Conservation (phyloP, 2,888 invertebrate species). For the Cenopis cana region DNA sequence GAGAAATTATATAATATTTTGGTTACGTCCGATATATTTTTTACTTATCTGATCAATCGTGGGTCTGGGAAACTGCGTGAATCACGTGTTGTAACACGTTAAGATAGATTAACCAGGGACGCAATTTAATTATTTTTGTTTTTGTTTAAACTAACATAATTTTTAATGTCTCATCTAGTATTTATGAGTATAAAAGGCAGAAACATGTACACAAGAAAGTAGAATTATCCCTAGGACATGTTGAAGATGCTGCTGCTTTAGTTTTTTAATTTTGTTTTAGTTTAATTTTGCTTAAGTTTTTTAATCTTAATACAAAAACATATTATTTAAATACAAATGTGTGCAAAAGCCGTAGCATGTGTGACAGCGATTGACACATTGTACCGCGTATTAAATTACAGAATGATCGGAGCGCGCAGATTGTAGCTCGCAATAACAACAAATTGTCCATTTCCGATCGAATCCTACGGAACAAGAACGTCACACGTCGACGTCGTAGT, state of each 20-base stretch:
- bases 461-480: slow-evolving; percentile 66
- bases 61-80: neutral
- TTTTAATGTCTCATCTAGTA: neutral
- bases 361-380: slow-evolving; percentile 1
- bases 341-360: neutral
- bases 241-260: too few species aligned
- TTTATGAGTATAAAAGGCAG: too few species aligned
- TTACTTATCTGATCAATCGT: neutral
- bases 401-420: slow-evolving; percentile 63
- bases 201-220: neutral
- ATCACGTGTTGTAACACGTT: neutral
- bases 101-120: neutral
- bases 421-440: slow-evolving; percentile 66
- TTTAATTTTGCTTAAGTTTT: too few species aligned
- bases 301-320: neutral
- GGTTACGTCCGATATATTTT: neutral
- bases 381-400: slow-evolving; percentile 53
- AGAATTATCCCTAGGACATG: too few species aligned
- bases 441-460: slow-evolving; percentile 72
- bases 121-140: too few species aligned
- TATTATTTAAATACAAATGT: neutral
- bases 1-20: neutral
- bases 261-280: too few species aligned
- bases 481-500: slow-evolving; percentile 56
- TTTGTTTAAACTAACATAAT: neutral